Percentiles rank a stretch among this genome's conserved stretches.
Conservation (phyloP, 2,113 vertebrate genomes). For the Nymphicus hollandicus region DNA sequence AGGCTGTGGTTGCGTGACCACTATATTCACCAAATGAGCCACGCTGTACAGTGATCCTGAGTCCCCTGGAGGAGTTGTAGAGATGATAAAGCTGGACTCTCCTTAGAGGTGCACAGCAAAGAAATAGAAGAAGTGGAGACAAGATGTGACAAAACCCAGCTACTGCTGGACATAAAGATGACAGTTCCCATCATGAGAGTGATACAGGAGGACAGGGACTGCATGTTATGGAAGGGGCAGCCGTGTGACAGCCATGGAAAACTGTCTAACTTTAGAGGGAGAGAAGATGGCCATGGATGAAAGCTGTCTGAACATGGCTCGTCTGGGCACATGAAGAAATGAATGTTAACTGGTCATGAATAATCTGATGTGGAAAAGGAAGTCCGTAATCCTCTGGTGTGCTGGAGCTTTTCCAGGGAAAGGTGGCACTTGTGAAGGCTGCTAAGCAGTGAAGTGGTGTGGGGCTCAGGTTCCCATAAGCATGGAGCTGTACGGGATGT, state of each 20-base stretch:
- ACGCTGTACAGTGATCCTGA: too few relatives aligned
- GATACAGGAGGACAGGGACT: neutral
- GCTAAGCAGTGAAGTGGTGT: neutral
- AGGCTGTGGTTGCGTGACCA: neutral
- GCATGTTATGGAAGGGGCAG: neutral
- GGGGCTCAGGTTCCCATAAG: neutral
- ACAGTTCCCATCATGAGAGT: neutral
- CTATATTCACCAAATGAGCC: too few relatives aligned
- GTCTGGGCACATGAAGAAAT: neutral
- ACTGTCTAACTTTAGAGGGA: neutral
- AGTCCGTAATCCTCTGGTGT: neutral
- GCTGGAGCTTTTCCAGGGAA: neutral
- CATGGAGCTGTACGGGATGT: neutral
- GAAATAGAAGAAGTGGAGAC: neutral
- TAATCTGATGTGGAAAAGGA: neutral
- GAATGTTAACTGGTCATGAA: neutral
- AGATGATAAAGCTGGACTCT: neutral
- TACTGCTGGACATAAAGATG: neutral
- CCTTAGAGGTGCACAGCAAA: neutral
- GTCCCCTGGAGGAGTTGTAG: neutral
- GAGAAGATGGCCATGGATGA: neutral
- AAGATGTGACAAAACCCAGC: neutral
- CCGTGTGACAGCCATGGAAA: neutral
- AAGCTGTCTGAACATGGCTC: neutral
- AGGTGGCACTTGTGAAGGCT: neutral